Percentiles rank a stretch among this genome's conserved stretches.
Conservation (phyloP, 2,113 vertebrate genomes). For the Hippocampus guttulatus region DNA sequence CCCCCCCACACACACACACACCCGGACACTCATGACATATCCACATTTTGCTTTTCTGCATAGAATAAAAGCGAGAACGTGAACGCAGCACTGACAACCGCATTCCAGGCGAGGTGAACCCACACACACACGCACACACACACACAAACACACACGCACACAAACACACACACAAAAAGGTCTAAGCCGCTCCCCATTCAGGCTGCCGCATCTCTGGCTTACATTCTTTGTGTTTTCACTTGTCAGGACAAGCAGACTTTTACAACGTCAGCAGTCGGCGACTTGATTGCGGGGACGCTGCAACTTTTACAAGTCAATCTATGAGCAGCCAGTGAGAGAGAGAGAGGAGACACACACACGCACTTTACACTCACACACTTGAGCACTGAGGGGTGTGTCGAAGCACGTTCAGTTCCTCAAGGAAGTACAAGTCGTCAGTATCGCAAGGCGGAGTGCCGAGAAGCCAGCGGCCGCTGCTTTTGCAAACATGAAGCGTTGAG, state of each 20-base stretch:
- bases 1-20: no score
- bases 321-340: conserved; percentile 12
- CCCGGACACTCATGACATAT: not conserved
- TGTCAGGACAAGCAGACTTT: conserved; percentile 71
- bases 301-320: conserved; percentile 37
- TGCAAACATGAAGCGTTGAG: conserved; percentile 47
- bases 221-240: conserved; percentile 77
- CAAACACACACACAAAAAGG: conserved; percentile 19
- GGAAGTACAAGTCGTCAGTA: conserved; percentile 74
- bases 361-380: conserved; percentile 20
- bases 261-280: conserved; percentile 58
- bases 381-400: conserved; percentile 70
- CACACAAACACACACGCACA: not conserved
- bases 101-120: conserved; percentile 67
- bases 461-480: conserved; percentile 32
- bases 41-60: conserved; percentile 5
- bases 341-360: conserved; percentile 30
- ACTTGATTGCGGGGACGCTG: conserved; percentile 12
- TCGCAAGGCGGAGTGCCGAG: conserved; percentile 64
- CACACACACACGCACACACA: conserved; percentile 47
- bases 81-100: conserved; percentile 48
- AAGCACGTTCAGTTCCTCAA: conserved; percentile 77
- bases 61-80: conserved; percentile 22
- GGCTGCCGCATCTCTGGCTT: conserved; percentile 60
- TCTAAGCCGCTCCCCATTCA: conserved; percentile 69